These are phyloP conservation scores for Lagorchestes hirsutus DNA, from an alignment of 2,797 vertebrate genomes.

Conservation along the genomic window DNA sequence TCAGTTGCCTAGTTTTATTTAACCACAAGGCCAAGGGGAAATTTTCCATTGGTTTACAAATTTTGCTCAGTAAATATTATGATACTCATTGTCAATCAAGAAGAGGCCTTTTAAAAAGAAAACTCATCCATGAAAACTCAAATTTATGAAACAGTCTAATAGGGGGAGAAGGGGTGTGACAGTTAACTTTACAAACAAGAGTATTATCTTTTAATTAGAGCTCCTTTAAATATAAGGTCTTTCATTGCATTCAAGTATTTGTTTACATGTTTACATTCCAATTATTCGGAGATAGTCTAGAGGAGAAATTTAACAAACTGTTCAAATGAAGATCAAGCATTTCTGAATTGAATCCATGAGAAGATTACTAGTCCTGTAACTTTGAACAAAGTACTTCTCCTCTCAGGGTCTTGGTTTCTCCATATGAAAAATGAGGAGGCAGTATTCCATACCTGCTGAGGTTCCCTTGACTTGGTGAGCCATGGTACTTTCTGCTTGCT, in stretches of 20 bases:
- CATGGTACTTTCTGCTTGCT: neutral
- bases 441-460: neutral
- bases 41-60: constrained; percentile 71
- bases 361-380: neutral
- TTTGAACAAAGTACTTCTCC: neutral
- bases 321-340: constrained; percentile 50
- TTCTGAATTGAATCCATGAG: neutral
- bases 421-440: neutral
- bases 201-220: constrained; percentile 6
- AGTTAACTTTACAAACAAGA: constrained; percentile 39
- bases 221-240: neutral
- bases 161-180: neutral
- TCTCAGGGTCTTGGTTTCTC: neutral
- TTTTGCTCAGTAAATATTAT: constrained; percentile 50
- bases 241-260: neutral
- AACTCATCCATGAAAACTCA: constrained; percentile 7
- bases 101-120: constrained; percentile 41
- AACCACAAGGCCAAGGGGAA: constrained; percentile 41
- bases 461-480: neutral
- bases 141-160: neutral
- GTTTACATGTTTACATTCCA: constrained; percentile 29
- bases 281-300: neutral
- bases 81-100: constrained; percentile 33
- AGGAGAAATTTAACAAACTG: neutral
- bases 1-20: constrained; percentile 59